phyloP scores from a whole-genome alignment of 2,797 vertebrate species.

The Phoebastria nigripes region DNA sequence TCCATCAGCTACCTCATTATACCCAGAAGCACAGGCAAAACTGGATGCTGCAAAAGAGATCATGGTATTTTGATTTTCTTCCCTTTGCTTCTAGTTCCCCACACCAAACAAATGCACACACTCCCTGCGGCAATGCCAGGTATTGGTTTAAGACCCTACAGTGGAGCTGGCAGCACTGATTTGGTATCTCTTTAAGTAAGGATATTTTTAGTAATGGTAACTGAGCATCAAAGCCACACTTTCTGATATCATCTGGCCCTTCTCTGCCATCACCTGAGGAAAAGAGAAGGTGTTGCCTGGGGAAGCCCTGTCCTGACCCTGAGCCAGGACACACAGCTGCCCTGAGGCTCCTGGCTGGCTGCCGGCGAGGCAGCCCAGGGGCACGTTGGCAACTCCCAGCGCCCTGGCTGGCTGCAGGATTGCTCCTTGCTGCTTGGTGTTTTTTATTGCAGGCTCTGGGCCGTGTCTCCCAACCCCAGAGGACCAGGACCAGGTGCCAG shows the following conservation, averaged over 20 bases:
- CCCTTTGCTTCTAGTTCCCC: neutral
- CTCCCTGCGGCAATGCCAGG: neutral
- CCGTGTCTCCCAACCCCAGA: neutral
- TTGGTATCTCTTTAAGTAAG: neutral
- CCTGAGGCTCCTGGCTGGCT: neutral
- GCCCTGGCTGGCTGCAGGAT: neutral
- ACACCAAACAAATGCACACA: neutral
- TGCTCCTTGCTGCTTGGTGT: neutral
- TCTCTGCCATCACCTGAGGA: neutral
- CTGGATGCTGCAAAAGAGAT: neutral
- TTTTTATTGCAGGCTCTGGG: neutral
- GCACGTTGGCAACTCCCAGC: rapidly evolving
- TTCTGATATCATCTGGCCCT: neutral
- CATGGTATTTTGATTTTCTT: neutral
- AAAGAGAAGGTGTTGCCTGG: neutral
- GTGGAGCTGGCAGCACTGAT: neutral
- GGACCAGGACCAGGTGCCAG: neutral
- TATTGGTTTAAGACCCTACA: neutral
- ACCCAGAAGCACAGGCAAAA: neutral
- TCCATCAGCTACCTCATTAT: neutral
- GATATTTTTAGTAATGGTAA: neutral
- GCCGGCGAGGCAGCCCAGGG: neutral
- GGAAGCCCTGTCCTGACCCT: neutral
- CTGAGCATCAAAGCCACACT: neutral
- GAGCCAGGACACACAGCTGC: neutral